Conservation (phyloP, 1,140 invertebrate species). For the Scylla paramamosain region DNA sequence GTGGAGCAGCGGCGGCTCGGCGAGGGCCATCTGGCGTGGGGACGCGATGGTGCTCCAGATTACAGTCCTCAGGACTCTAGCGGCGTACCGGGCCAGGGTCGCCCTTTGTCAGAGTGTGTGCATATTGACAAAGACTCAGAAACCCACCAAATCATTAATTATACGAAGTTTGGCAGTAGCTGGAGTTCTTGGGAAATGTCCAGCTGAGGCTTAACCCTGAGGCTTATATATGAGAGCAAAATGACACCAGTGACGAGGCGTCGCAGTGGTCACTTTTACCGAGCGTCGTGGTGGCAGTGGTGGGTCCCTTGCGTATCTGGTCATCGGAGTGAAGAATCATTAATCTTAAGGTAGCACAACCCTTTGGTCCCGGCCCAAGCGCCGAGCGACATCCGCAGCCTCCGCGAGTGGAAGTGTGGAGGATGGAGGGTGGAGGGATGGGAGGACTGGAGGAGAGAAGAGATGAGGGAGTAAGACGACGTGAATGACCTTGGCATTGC, state of each 20-base stretch:
- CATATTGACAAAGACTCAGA: conserved; percentile 76
- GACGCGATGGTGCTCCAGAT: conserved; percentile 45
- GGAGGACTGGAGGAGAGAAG: not conserved
- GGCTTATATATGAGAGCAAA: not conserved
- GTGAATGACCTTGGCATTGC: conserved; percentile 12
- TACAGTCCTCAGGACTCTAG: not conserved
- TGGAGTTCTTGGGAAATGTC: conserved; percentile 69
- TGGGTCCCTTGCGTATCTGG: conserved; percentile 70
- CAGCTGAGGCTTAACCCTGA: conserved; percentile 53
- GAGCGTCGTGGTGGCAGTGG: not conserved
- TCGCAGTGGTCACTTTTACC: conserved; percentile 31
- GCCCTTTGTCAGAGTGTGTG: conserved; percentile 68
- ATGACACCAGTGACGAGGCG: not conserved
- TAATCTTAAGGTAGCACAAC: conserved; percentile 74
- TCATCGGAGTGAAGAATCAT: conserved; percentile 75
- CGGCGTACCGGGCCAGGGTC: not conserved
- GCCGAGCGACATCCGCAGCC: conserved; percentile 68
- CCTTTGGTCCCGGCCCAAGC: conserved; percentile 67
- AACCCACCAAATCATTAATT: conserved; percentile 75
- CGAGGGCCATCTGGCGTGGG: conserved; percentile 19
- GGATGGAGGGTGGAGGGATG: not conserved
- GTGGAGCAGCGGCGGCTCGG: not conserved
- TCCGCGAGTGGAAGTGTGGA: conserved; percentile 1
- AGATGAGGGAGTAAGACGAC: conserved; percentile 1
- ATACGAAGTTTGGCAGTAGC: conserved; percentile 75